Evolutionary conservation across 1,140 invertebrate genomes (phyloP).

Genomic region (Drosophila rhopaloa): DNA sequence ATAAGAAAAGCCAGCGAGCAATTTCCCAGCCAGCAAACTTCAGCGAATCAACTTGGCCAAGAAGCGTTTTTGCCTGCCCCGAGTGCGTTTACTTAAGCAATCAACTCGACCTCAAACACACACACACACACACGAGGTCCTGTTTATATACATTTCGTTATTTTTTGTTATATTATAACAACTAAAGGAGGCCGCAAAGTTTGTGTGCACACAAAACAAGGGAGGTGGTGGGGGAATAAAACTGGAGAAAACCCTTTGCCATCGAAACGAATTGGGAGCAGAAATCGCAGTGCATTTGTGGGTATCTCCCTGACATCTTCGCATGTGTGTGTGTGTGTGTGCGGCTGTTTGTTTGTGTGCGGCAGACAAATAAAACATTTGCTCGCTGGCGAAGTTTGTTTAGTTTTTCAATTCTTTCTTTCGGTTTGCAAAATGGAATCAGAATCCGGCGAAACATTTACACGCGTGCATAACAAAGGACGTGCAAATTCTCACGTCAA

Average conservation of each 20-base stretch:
- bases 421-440: conserved; percentile 26
- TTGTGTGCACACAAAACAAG: conserved; percentile 46
- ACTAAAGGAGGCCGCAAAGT: conserved; percentile 78
- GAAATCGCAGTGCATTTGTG: conserved; percentile 69
- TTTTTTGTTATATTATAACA: conserved; percentile 79
- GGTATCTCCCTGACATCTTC: conserved; percentile 32
- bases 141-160: conserved; percentile 34
- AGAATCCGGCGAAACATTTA: conserved; percentile 62
- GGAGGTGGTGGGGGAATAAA: neutral
- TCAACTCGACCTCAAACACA: conserved; percentile 81
- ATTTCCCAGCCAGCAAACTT: conserved; percentile 71
- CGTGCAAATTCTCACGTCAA: conserved; percentile 81
- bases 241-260: conserved; percentile 24
- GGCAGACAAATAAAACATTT: conserved; percentile 77
- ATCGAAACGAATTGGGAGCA: conserved; percentile 75
- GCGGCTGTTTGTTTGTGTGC: conserved; percentile 48
- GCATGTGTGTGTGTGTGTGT: conserved; percentile 11
- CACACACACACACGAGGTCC: conserved; percentile 11
- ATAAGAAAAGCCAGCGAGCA: conserved; percentile 53
- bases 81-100: conserved; percentile 83
- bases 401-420: conserved; percentile 74
- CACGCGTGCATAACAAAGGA: conserved; percentile 81
- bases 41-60: conserved; percentile 64
- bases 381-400: conserved; percentile 63
- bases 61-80: conserved; percentile 48